Conservation (phyloP, 2,113 vertebrate species). For the Piaya cayana region DNA sequence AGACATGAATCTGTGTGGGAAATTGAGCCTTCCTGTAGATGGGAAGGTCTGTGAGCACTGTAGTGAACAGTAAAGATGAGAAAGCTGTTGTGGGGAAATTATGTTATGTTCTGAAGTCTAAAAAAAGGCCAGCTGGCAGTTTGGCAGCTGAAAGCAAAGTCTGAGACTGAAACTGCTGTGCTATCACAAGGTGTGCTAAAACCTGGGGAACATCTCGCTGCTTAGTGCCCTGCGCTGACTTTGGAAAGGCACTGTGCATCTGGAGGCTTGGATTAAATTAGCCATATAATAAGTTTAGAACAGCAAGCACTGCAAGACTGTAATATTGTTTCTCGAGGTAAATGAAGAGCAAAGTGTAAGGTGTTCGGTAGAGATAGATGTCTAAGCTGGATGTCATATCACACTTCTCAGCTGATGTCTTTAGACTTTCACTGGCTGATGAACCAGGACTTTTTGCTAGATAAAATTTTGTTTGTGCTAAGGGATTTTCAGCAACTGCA, state of each 20-base stretch:
- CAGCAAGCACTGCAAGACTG: not conserved
- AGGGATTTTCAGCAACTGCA: not conserved
- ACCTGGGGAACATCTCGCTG: accelerated
- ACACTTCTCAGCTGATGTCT: not conserved
- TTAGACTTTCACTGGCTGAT: not conserved
- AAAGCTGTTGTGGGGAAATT: not conserved
- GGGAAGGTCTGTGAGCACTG: not conserved
- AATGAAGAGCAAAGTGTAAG: not conserved
- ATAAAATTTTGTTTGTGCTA: not conserved
- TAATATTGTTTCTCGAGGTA: not conserved
- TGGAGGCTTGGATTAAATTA: not conserved
- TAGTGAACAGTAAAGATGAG: not conserved
- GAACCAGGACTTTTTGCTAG: not conserved
- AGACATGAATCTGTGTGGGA: not conserved
- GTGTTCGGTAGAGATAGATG: not conserved
- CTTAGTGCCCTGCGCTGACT: not conserved
- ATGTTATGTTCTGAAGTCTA: not conserved
- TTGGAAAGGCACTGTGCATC: not conserved
- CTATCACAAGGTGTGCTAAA: not conserved
- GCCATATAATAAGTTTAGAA: not conserved
- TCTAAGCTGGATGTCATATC: not conserved
- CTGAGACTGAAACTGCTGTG: not conserved
- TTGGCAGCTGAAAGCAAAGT: not conserved
- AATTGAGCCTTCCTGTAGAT: not conserved
- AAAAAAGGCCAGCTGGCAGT: conserved; percentile 28